phyloP scores from a whole-genome alignment of 1,140 invertebrate species.

The Conus ventricosus region DNA sequence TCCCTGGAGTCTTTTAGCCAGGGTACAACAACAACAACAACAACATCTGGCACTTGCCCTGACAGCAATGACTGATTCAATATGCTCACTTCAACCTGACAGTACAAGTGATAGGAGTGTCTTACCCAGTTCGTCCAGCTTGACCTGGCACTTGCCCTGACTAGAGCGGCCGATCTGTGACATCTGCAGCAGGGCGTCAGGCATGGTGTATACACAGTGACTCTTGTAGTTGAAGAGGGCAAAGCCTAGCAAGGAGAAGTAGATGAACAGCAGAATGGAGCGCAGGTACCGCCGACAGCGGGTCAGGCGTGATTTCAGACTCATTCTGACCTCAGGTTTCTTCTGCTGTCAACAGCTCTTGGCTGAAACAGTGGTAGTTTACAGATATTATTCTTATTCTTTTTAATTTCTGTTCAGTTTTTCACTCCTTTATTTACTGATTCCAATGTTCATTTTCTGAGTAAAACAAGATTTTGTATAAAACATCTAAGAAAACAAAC shows the following conservation, averaged over 20 bases:
- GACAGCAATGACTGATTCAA: too few species aligned
- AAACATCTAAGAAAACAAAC: too few species aligned
- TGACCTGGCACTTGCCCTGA: conserved; percentile 51
- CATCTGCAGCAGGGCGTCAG: conserved; percentile 51
- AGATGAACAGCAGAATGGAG: conserved; percentile 39
- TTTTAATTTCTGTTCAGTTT: too few species aligned
- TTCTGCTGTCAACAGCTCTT: not conserved
- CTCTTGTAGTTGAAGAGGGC: conserved; percentile 61
- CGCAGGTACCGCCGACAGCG: conserved; percentile 16
- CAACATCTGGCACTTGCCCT: too few species aligned
- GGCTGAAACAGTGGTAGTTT: not conserved
- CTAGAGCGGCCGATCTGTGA: conserved; percentile 44
- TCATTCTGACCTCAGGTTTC: not conserved
- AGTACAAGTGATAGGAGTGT: too few species aligned
- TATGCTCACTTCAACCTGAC: not conserved
- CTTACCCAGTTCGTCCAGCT: conserved; percentile 53
- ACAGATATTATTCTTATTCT: too few species aligned
- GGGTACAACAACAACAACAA: not conserved
- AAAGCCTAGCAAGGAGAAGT: conserved; percentile 52
- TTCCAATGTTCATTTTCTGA: too few species aligned
- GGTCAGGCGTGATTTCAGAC: not conserved
- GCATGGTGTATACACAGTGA: conserved; percentile 58
- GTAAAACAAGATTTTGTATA: too few species aligned
- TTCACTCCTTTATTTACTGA: too few species aligned
- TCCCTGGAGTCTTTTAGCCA: too few species aligned